A percentile compares a stretch with the other conserved stretches of the same genome.
Conservation (phyloP, 2,113 vertebrate species). For the Condylura cristata region DNA sequence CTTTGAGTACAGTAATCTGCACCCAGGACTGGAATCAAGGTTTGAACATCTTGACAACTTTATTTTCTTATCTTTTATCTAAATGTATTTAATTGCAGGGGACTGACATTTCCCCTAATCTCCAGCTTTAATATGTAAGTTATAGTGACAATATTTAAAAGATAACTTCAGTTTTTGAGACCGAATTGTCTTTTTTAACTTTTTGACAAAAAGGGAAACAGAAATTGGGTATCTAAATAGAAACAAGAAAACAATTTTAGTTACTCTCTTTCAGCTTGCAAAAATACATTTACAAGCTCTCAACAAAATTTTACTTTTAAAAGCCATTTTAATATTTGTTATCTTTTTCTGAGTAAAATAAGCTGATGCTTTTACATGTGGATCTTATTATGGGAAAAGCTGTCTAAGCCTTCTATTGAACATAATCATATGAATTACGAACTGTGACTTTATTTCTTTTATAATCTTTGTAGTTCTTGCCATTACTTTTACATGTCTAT, state of each 20-base stretch:
- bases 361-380: slow-evolving; percentile 84
- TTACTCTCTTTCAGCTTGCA: slow-evolving; percentile 73
- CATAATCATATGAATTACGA: slow-evolving; percentile 88
- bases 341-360: slow-evolving; percentile 83
- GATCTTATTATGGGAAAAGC: slow-evolving; percentile 85
- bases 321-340: slow-evolving; percentile 82
- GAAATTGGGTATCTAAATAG: slow-evolving; percentile 58
- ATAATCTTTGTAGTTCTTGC: slow-evolving; percentile 89
- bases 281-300: slow-evolving; percentile 76
- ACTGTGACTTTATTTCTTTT: slow-evolving; percentile 89
- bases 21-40: slow-evolving; percentile 27
- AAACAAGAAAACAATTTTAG: slow-evolving; percentile 70
- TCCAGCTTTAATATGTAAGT: slow-evolving; percentile 42
- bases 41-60: slow-evolving; percentile 58
- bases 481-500: slow-evolving; percentile 88
- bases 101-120: background rate
- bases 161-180: slow-evolving; percentile 38
- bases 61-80: slow-evolving; percentile 48
- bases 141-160: slow-evolving; percentile 52
- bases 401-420: slow-evolving; percentile 86
- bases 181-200: slow-evolving; percentile 41
- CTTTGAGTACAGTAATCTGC: slow-evolving; percentile 58
- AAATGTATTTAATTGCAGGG: slow-evolving; percentile 64
- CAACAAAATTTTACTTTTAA: slow-evolving; percentile 80
- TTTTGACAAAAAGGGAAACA: slow-evolving; percentile 67